Evolutionary conservation across 2,888 invertebrate species (phyloP).

Genomic region (Lymantria monacha): DNA sequence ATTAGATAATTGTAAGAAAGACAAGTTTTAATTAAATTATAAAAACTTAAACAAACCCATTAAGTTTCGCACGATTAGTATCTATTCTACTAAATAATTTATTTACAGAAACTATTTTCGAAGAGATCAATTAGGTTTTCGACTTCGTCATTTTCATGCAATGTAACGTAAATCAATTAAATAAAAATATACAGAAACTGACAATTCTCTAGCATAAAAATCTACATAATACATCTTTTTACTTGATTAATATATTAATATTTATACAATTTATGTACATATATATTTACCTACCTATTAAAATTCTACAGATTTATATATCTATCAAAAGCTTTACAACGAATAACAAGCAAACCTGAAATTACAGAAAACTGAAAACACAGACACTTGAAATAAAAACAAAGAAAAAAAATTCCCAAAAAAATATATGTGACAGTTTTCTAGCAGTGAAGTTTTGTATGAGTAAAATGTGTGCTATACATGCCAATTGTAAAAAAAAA

Average conservation of each 20-base stretch:
- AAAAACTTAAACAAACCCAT: not conserved
- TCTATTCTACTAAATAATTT: no score
- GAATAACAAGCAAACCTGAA: constrained; percentile 34
- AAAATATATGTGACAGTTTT: constrained; percentile 36
- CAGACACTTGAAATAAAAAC: constrained; percentile 29
- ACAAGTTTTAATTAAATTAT: not conserved
- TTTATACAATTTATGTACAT: constrained; percentile 6
- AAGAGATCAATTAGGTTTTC: not conserved
- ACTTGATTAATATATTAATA: not conserved
- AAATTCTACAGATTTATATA: constrained; percentile 34
- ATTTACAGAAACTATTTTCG: no score
- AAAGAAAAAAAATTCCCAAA: constrained; percentile 33
- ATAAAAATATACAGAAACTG: not conserved
- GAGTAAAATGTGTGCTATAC: constrained; percentile 41
- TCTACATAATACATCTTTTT: constrained; percentile 8
- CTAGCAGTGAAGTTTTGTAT: constrained; percentile 39
- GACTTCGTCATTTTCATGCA: not conserved
- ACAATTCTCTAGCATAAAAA: constrained; percentile 11
- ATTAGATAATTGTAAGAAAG: no score
- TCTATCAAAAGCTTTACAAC: constrained; percentile 43
- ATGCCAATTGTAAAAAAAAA: constrained; percentile 47
- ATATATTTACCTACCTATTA: constrained; percentile 31
- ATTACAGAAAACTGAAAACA: constrained; percentile 30
- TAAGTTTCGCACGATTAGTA: not conserved
- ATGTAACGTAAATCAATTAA: not conserved